A percentile compares a stretch with the other conserved stretches of the same genome.
phyloP scores from a whole-genome alignment of 2,797 vertebrate species.

The Galaxias olidus region DNA sequence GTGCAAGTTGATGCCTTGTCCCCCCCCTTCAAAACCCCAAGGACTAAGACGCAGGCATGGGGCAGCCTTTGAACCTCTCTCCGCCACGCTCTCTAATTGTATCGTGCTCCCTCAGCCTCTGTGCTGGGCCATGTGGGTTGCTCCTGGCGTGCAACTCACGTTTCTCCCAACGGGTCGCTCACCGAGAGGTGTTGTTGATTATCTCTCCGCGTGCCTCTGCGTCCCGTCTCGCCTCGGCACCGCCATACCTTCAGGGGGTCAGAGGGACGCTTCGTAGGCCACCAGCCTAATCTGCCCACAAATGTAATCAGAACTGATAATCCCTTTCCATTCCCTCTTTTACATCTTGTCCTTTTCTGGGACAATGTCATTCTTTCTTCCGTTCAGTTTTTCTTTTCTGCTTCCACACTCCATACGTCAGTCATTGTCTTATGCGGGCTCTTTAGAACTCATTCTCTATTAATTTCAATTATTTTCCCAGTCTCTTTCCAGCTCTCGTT shows the following conservation, averaged over 20 bases:
- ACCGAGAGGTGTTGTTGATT: slow-evolving; percentile 62
- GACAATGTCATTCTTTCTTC: background rate
- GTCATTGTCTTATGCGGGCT: background rate
- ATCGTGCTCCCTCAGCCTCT: slow-evolving; percentile 29
- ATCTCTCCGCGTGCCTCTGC: slow-evolving; percentile 24
- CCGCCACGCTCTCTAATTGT: slow-evolving; percentile 46
- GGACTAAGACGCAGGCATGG: slow-evolving; percentile 44
- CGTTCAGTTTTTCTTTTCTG: too few relatives aligned
- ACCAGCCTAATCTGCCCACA: too few relatives aligned
- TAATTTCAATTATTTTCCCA: background rate
- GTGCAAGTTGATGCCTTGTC: slow-evolving; percentile 23
- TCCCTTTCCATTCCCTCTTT: background rate
- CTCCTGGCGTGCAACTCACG: background rate
- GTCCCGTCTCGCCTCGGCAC: slow-evolving; percentile 6
- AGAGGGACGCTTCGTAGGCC: too few relatives aligned
- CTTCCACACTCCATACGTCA: too few relatives aligned
- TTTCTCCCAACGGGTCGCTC: slow-evolving; percentile 34
- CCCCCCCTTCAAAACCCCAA: slow-evolving; percentile 39
- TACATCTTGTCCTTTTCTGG: background rate
- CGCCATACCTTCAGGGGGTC: background rate
- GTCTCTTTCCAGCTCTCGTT: background rate
- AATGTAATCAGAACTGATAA: too few relatives aligned
- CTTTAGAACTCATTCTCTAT: background rate
- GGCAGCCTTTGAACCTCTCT: slow-evolving; percentile 58
- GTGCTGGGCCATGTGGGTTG: slow-evolving; percentile 24